Evolutionary conservation across 2,888 invertebrate species (phyloP).

Genomic region (Globia sparganii): DNA sequence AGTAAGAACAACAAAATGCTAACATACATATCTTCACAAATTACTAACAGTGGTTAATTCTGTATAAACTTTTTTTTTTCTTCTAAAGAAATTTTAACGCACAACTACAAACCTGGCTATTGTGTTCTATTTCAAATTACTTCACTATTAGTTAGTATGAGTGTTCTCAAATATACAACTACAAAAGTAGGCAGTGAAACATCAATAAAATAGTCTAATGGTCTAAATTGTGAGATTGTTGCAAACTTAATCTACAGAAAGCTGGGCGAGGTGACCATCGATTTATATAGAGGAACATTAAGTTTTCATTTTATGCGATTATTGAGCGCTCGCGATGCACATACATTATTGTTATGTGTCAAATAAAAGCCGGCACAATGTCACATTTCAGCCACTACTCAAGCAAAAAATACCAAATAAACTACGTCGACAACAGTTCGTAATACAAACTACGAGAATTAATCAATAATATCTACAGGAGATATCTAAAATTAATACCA

Average conservation of each 20-base stretch:
- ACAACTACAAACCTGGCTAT: background rate
- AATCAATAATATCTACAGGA: constrained; percentile 45
- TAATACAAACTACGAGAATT: constrained; percentile 16
- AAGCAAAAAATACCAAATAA: constrained; percentile 3
- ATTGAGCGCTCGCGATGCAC: background rate
- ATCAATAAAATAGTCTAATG: background rate
- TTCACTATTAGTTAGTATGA: background rate
- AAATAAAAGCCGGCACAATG: constrained; percentile 53
- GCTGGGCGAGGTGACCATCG: constrained; percentile 2
- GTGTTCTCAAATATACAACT: background rate
- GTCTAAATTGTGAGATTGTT: background rate
- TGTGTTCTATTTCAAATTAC: background rate
- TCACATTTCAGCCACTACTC: constrained; percentile 1
- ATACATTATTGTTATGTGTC: constrained; percentile 23
- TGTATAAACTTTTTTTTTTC: background rate
- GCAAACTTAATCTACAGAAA: constrained; percentile 19
- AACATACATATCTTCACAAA: background rate
- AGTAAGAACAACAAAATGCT: background rate
- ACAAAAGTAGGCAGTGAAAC: background rate
- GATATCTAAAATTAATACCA: constrained; percentile 42
- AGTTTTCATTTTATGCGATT: constrained; percentile 16
- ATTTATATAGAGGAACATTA: background rate
- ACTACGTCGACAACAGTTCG: constrained; percentile 5
- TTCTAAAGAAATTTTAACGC: background rate
- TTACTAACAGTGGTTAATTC: background rate